Base-by-base conservation (phyloP, 2,888 invertebrate species). In the Tetheella fluctuosa region DNA sequence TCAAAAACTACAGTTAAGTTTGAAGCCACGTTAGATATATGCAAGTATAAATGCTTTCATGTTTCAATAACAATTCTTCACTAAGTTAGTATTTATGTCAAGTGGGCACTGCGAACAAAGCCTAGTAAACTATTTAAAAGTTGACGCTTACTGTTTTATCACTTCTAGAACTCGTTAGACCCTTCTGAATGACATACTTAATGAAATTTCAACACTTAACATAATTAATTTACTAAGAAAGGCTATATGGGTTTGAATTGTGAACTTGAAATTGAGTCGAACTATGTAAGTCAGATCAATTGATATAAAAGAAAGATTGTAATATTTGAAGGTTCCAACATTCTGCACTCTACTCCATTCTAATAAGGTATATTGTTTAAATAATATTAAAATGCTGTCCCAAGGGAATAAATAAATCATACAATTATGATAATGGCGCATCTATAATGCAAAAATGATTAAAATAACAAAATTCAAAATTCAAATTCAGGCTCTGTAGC, bases 401-500 rank as follows among this genome's bases (percentile, higher is more conserved):
- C 13, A 13, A 7, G 4, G 4, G 13, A 13, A 34, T 3, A 34
- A 34, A 13, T 30, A 30, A 10, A 25, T 6, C 10, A 10, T 10
- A 30, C 30, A 10, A 30, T 30, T 1, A 10, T 10, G 7, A 30
- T 30, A 30, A 10, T 10, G 25, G 3, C 25, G 25, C 25, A 7
- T 10, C 8, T 30, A 30, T 10, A 2, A 30, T 10, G 10, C 30
- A 30, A 30, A 34, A 4, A 13, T 34, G 34, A 39, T n/a, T 39
- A n/a, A 39, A 39, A 39, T n/a, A 39, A 39, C 6, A n/a, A 39
- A n/a, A 39, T 65, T 71, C 71, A 54, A 66, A 73, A 70, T 74
- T 73, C 71, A 69, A 70, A 74, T 67, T 69, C 63, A 64, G 75
- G 65, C 65, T 67, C 64, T 54, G 23, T 60, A 42, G n/a, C 20